Percentiles rank a stretch among this genome's conserved stretches.
These are phyloP conservation scores for Altica lythri DNA, from an alignment of 2,888 invertebrate species.

Conservation along the genomic window DNA sequence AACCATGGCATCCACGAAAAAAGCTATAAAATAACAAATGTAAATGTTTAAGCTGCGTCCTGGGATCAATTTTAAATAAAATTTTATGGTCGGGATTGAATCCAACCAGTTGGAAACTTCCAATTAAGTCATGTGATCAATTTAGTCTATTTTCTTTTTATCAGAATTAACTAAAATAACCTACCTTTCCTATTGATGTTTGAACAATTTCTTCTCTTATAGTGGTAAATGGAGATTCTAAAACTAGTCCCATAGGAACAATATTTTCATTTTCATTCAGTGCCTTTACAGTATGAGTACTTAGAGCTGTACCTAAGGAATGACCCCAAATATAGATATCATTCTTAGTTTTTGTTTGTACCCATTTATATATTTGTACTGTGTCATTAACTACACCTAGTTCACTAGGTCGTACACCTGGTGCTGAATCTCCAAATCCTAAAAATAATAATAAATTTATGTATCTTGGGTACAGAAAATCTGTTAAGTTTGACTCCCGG, in stretches of 20 bases:
- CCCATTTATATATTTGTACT: slow-evolving; percentile 49
- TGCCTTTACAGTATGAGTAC: slow-evolving; percentile 42
- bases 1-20: slow-evolving; percentile 52
- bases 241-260: slow-evolving; percentile 46
- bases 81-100: too few species aligned
- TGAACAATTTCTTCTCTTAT: slow-evolving; percentile 47
- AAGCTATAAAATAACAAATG: slow-evolving; percentile 40
- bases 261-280: slow-evolving; percentile 37
- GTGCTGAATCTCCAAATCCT: slow-evolving; percentile 53
- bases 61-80: too few species aligned
- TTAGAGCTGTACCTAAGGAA: slow-evolving; percentile 51
- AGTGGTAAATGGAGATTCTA: slow-evolving; percentile 50
- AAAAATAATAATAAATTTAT: too few species aligned
- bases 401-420: slow-evolving; percentile 45
- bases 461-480: too few species aligned
- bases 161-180: too few species aligned
- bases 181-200: slow-evolving; percentile 44
- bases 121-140: too few species aligned
- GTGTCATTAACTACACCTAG: slow-evolving; percentile 49
- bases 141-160: too few species aligned
- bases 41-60: too few species aligned
- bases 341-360: slow-evolving; percentile 41
- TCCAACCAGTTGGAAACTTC: too few species aligned
- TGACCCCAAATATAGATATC: slow-evolving; percentile 54
- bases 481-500: too few species aligned